Percentiles rank a stretch among this genome's conserved stretches.
Evolutionary conservation across 2,113 vertebrate species (phyloP).

Genomic region (Candoia aspera): DNA sequence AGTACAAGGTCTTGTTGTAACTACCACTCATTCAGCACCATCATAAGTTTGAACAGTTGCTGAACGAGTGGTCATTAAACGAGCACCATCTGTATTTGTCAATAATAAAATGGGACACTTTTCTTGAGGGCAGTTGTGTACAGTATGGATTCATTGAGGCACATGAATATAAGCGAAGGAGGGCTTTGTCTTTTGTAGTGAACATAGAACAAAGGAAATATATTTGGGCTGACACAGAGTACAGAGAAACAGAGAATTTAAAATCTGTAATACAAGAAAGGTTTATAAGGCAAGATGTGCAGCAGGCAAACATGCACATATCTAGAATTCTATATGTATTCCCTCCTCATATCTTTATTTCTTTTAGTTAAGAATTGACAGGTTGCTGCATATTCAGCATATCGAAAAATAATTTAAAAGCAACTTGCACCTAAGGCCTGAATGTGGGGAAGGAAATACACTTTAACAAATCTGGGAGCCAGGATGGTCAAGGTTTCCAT

Average conservation of each 20-base stretch:
- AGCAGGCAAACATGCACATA: not conserved
- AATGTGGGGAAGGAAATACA: not conserved
- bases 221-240: not conserved
- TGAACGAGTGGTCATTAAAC: too few species aligned
- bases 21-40: too few species aligned
- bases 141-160: not conserved
- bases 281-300: not conserved
- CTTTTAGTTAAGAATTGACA: not conserved
- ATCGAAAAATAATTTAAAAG: not conserved
- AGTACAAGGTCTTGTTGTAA: not conserved
- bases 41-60: too few species aligned
- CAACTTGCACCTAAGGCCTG: not conserved
- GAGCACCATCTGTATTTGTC: conserved; percentile 16
- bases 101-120: conserved; percentile 15
- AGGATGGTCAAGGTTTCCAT: not conserved
- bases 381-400: not conserved
- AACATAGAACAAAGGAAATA: not conserved
- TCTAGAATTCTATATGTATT: not conserved
- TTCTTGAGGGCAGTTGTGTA: not conserved
- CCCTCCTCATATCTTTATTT: not conserved
- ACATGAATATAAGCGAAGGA: conserved; percentile 22
- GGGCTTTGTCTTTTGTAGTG: not conserved
- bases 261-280: not conserved
- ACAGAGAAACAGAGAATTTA: not conserved
- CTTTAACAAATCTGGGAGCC: not conserved